Evolutionary conservation across 2,113 vertebrate genomes (phyloP).

Genomic region (Pavo muticus): DNA sequence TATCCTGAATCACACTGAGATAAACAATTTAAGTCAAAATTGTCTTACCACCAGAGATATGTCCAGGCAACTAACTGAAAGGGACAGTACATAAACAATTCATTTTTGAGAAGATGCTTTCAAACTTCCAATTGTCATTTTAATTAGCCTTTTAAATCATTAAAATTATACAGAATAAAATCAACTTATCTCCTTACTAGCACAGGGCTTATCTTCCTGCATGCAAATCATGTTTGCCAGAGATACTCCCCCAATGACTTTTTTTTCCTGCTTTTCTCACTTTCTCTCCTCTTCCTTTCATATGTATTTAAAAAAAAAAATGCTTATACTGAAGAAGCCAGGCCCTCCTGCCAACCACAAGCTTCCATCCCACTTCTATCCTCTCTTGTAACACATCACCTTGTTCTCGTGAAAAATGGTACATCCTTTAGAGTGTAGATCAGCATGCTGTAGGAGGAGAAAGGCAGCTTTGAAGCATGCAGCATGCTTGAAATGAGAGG

Average conservation of each 20-base stretch:
- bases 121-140: background rate
- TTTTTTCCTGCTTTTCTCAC: slow-evolving; percentile 1
- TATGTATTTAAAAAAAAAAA: slow-evolving; percentile 18
- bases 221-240: background rate
- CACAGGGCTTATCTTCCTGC: background rate
- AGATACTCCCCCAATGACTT: slow-evolving; percentile 18
- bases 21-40: background rate
- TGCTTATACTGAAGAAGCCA: background rate
- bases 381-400: slow-evolving; percentile 26
- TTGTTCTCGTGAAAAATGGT: slow-evolving; percentile 45
- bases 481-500: fast-evolving
- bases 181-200: background rate
- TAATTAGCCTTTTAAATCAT: background rate
- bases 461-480: background rate
- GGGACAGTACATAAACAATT: background rate
- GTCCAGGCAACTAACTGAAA: background rate
- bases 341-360: slow-evolving; percentile 14
- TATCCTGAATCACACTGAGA: background rate
- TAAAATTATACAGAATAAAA: slow-evolving; percentile 1
- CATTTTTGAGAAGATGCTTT: background rate
- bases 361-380: slow-evolving; percentile 45
- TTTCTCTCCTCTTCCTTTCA: background rate
- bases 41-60: background rate
- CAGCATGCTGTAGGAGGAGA: background rate
- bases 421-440: background rate